Evolutionary conservation across 2,113 vertebrate genomes (phyloP).

Genomic region (Dipodomys stephensi): DNA sequence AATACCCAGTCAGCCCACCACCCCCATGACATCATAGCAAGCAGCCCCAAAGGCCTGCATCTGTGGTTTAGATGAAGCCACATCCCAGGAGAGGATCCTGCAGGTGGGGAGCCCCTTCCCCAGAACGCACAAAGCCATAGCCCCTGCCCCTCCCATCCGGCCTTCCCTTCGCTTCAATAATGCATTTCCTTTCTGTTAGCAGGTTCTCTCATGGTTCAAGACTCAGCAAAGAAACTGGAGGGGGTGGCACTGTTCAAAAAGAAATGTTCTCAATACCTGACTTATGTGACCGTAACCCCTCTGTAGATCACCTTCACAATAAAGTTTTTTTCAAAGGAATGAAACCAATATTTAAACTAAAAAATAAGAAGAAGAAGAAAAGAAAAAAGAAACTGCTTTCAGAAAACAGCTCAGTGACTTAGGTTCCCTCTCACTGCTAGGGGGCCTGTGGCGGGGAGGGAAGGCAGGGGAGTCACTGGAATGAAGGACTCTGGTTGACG

Average conservation of each 20-base stretch:
- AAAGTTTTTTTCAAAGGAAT: not conserved
- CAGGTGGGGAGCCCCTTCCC: not conserved
- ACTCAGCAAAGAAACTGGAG: constrained; percentile 51
- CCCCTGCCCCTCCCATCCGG: constrained; percentile 68
- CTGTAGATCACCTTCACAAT: too few relatives aligned
- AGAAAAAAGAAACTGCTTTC: too few relatives aligned
- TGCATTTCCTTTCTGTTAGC: constrained; percentile 79
- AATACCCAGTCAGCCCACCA: not conserved
- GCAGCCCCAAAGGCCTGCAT: not conserved
- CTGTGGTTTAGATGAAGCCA: not conserved
- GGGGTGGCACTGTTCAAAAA: too few relatives aligned
- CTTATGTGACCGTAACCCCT: too few relatives aligned
- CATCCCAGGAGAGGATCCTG: not conserved
- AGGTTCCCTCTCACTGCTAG: not conserved
- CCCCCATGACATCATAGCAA: not conserved
- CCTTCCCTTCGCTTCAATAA: constrained; percentile 79
- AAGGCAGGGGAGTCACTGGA: not conserved
- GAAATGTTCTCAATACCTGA: too few relatives aligned
- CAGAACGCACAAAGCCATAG: not conserved
- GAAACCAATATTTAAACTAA: too few relatives aligned
- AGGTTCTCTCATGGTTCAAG: constrained; percentile 49
- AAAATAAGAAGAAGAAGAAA: too few relatives aligned
- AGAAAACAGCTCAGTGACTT: not conserved
- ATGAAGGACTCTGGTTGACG: not conserved
- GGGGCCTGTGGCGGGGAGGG: not conserved